Base-by-base conservation (phyloP, 1,140 invertebrate species). In the Maniola jurtina region DNA sequence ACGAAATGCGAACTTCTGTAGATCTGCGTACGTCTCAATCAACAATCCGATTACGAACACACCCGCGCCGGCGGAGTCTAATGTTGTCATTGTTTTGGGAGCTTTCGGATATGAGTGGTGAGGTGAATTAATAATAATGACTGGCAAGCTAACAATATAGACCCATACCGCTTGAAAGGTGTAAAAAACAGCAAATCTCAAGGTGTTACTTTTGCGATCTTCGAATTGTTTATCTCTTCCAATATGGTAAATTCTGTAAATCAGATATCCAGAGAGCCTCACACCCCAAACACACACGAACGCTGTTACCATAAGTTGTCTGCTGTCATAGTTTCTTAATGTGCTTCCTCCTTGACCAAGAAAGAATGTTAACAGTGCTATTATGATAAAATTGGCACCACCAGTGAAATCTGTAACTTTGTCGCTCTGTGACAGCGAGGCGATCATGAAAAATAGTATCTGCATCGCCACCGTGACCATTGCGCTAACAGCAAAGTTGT, bases 111-210 rank as follows among this genome's bases (percentile, higher is more conserved):
- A 94, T 15, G 95, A 94, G 81, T 96, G 94, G 63, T 94, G 92
- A n/a, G 96, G 95, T 0, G 97, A 97, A 87, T 98, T 98, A 35
- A 97, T 95, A 60, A 98, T 96, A 54, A 98, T 97, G 13, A 98
- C 96, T 33, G 97, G 96, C 62, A 98, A 90, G 90, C 96, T 98
- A 3, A 98, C 97, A 9, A 96, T 92, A 75, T 96, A 97, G n/a
- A 98, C 97, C 97, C 97, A 98, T 48, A 98, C 89, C 48, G 96
- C 97, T 96, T 98, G 97, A 88, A 98, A 98, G 0, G 95, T 97
- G 94, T 97, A 98, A 86, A 98, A 98, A 0, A 97, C 94, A 25
- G 96, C 96, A 86, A 97, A 98, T 71, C 95, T 92, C 35, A 97
- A 94, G 6, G 95, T 94, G 79, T 97, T 98, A 68, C 96, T 96